Percentiles rank a stretch among this genome's conserved stretches.
Evolutionary conservation across 2,797 vertebrate genomes (phyloP).

Genomic region (Glossophaga mutica): DNA sequence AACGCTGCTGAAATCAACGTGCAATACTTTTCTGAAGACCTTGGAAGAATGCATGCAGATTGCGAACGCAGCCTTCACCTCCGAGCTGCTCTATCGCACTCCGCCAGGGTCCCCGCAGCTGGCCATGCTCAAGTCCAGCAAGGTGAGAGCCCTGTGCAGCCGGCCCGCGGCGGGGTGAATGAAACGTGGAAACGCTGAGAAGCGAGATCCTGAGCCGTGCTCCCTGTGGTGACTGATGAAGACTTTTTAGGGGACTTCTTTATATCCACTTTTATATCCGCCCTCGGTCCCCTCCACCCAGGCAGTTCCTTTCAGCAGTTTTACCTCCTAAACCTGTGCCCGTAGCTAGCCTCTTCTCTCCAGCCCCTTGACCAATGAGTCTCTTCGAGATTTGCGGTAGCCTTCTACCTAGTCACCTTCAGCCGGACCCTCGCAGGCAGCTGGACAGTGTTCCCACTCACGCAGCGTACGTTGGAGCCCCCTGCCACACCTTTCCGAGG

Average conservation of each 20-base stretch:
- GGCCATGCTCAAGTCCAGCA: constrained; percentile 89
- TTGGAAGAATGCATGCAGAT: constrained; percentile 99
- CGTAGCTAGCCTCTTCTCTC: background rate
- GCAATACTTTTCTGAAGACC: constrained; percentile 96
- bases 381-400: background rate
- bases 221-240: background rate
- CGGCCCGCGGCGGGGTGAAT: background rate
- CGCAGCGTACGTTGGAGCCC: background rate
- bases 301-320: background rate
- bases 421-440: background rate
- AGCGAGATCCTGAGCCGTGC: background rate
- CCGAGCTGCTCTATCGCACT: constrained; percentile 86
- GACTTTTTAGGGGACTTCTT: background rate
- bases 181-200: background rate
- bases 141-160: constrained; percentile 82
- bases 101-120: constrained; percentile 92
- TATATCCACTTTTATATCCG: background rate
- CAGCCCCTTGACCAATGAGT: background rate
- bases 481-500: background rate
- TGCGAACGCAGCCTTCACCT: constrained; percentile 91
- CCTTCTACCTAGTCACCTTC: background rate
- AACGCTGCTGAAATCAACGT: constrained; percentile 94
- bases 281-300: background rate
- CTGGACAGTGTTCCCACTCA: background rate
- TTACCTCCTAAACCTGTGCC: background rate